A percentile compares a stretch with the other conserved stretches of the same genome.
Conservation (phyloP, 2,888 invertebrate genomes). For the Meloe dianella region DNA sequence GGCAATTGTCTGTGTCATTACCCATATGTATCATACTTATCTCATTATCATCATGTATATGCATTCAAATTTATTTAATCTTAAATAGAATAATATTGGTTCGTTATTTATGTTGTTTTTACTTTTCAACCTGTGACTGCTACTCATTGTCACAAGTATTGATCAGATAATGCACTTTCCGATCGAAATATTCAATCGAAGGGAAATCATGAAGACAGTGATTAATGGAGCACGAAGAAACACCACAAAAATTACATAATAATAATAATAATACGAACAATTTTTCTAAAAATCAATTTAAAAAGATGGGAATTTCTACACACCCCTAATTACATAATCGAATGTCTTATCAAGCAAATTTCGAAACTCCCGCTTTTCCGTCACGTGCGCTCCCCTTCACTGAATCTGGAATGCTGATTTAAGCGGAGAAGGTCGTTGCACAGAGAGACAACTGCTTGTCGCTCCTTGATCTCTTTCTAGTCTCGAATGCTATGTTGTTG, state of each 20-base stretch:
- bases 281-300: not conserved
- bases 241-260: not conserved
- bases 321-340: not conserved
- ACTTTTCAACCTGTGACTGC: not conserved
- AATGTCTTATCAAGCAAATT: not conserved
- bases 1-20: not conserved
- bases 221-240: too few relatives aligned
- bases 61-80: not conserved
- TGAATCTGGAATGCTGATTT: too few relatives aligned
- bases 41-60: not conserved
- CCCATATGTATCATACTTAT: not conserved
- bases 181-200: not conserved
- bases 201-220: not conserved
- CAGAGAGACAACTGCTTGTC: too few relatives aligned
- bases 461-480: too few relatives aligned
- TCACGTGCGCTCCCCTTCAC: constrained; percentile 24
- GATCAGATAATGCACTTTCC: not conserved
- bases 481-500: too few relatives aligned
- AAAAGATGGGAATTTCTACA: not conserved
- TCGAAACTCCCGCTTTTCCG: constrained; percentile 13
- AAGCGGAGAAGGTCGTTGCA: too few relatives aligned
- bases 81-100: not conserved
- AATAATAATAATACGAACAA: not conserved
- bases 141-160: not conserved
- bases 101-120: not conserved